phyloP scores from a whole-genome alignment of 35 echinoderm and acorn worm genomes.

The Patiria miniata region DNA sequence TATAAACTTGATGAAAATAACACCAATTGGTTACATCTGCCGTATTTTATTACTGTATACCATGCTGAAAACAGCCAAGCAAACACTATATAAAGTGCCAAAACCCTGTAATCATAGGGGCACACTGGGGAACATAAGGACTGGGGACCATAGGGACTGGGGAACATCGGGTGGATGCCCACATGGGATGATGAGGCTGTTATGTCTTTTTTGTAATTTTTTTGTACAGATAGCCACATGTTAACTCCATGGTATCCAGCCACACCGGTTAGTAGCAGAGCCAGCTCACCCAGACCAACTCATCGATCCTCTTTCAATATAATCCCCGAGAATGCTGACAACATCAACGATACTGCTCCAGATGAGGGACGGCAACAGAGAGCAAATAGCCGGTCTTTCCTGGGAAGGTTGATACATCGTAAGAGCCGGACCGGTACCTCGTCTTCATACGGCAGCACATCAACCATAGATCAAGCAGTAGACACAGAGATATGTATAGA shows the following conservation, averaged over 20 bases:
- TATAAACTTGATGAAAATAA: too few species aligned
- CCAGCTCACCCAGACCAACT: background rate
- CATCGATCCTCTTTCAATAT: background rate
- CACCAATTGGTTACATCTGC: too few species aligned
- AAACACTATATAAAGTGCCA: too few species aligned
- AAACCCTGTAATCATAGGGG: too few species aligned
- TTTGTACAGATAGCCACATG: background rate
- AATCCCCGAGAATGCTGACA: background rate
- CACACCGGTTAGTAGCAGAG: background rate
- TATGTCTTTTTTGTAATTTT: background rate
- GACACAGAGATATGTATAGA: constrained; percentile 3
- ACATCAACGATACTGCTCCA: background rate
- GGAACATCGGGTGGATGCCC: too few species aligned
- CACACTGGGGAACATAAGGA: too few species aligned
- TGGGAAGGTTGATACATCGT: background rate
- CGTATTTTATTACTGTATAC: too few species aligned
- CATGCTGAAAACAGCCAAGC: too few species aligned
- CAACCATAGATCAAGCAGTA: background rate
- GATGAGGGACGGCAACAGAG: background rate
- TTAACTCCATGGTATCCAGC: background rate
- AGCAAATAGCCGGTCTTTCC: background rate
- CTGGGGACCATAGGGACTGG: too few species aligned
- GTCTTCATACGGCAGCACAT: background rate
- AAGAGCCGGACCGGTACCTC: background rate
- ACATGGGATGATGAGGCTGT: too few species aligned